Conservation (phyloP, 2,888 invertebrate species). For the Agrilus biguttatus region DNA sequence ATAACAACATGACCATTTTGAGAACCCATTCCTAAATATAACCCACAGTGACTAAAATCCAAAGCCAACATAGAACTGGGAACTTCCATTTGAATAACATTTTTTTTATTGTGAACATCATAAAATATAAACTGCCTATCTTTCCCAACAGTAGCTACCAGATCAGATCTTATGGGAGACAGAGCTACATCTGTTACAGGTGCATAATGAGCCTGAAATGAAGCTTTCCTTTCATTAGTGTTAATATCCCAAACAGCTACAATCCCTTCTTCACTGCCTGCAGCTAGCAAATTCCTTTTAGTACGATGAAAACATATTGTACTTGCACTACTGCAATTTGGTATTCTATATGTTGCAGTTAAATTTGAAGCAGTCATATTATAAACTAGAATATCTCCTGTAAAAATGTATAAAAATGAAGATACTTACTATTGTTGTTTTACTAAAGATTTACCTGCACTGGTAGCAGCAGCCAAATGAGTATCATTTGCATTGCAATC, state of each 20-base stretch:
- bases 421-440: no score
- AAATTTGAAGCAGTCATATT: slow-evolving; percentile 20
- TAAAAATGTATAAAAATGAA: slow-evolving; percentile 2
- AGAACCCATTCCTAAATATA: slow-evolving; percentile 39
- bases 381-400: slow-evolving; percentile 24
- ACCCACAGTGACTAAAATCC: slow-evolving; percentile 27
- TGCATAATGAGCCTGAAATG: slow-evolving; percentile 34
- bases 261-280: slow-evolving; percentile 26
- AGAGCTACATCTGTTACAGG: slow-evolving; percentile 42
- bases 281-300: slow-evolving; percentile 22
- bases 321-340: slow-evolving; percentile 22
- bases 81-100: slow-evolving; percentile 20
- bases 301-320: slow-evolving; percentile 18
- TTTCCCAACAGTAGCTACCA: slow-evolving; percentile 39
- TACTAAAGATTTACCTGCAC: background rate
- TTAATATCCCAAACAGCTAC: slow-evolving; percentile 28
- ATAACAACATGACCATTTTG: slow-evolving; percentile 39
- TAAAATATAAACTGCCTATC: slow-evolving; percentile 43
- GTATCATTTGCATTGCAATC: slow-evolving; percentile 24
- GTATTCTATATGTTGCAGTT: slow-evolving; percentile 20
- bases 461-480: slow-evolving; percentile 24
- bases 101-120: slow-evolving; percentile 34
- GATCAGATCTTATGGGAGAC: slow-evolving; percentile 39
- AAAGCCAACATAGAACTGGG: slow-evolving; percentile 22
- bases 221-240: slow-evolving; percentile 18